Conservation (phyloP, 2,888 invertebrate genomes). For the Notodromas monacha region DNA sequence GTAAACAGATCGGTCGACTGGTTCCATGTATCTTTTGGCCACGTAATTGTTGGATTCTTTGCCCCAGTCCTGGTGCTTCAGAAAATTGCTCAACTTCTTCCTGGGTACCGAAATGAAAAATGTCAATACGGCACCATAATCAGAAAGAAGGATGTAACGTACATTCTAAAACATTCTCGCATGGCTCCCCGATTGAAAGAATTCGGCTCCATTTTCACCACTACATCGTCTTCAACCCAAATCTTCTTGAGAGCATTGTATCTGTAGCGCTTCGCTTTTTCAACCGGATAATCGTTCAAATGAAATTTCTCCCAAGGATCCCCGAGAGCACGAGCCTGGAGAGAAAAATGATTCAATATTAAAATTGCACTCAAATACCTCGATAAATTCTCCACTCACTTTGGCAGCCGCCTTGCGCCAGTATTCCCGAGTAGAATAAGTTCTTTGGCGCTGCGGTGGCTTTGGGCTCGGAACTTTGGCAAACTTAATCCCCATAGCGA, state of each 20-base stretch:
- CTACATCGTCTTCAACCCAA: constrained; percentile 20
- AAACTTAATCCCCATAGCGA: neutral
- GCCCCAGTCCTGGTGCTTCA: constrained; percentile 17
- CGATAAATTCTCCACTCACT: too few species aligned
- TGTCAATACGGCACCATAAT: neutral
- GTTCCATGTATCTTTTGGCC: constrained; percentile 21
- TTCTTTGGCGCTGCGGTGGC: neutral
- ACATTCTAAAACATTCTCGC: constrained; percentile 22
- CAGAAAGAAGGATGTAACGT: neutral
- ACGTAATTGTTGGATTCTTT: constrained; percentile 21
- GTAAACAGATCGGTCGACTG: constrained; percentile 19
- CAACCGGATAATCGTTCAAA: constrained; percentile 17
- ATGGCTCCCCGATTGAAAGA: constrained; percentile 23
- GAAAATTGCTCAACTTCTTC: constrained; percentile 19
- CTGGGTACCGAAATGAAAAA: constrained; percentile 12
- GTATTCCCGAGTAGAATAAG: neutral
- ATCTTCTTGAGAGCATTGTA: constrained; percentile 20
- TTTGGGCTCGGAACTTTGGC: neutral
- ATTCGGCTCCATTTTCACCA: constrained; percentile 20
- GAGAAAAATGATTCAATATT: neutral
- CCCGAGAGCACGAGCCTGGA: constrained; percentile 13
- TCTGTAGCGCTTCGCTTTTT: constrained; percentile 18
- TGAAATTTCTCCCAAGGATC: constrained; percentile 22
- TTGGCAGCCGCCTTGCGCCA: neutral
- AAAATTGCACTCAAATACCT: too few species aligned